A percentile compares a stretch with the other conserved stretches of the same genome.
Evolutionary conservation across 2,797 vertebrate genomes (phyloP).

Genomic region (Macroramphosus scolopax): DNA sequence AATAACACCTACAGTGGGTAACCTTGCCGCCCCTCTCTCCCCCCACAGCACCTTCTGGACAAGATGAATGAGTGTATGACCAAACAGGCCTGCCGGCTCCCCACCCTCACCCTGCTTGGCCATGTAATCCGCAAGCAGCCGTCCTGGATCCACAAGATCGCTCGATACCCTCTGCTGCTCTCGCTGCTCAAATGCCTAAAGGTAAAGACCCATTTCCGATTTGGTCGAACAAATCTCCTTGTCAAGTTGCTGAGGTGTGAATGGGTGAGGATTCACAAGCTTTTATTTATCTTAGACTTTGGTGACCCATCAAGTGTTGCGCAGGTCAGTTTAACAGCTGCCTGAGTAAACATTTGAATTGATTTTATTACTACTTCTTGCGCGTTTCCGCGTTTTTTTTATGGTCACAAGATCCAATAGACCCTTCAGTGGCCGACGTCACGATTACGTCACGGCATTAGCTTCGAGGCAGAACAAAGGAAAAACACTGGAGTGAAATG

Average conservation of each 20-base stretch:
- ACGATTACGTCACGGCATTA: too few species aligned
- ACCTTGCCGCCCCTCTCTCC: neutral
- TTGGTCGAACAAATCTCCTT: neutral
- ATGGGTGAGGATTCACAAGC: neutral
- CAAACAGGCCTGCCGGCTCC: slow-evolving; percentile 87
- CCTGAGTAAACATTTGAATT: too few species aligned
- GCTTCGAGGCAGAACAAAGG: too few species aligned
- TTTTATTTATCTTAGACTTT: too few species aligned
- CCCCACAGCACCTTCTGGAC: slow-evolving; percentile 92
- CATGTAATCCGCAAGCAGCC: slow-evolving; percentile 95
- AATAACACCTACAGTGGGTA: slow-evolving; percentile 1
- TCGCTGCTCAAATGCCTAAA: slow-evolving; percentile 98
- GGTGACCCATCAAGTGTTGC: too few species aligned
- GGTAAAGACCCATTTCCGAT: slow-evolving; percentile 70
- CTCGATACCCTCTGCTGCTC: slow-evolving; percentile 90
- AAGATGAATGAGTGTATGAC: slow-evolving; percentile 98
- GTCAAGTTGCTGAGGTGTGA: neutral
- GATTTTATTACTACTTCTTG: too few species aligned
- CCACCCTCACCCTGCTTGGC: slow-evolving; percentile 90
- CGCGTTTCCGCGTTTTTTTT: too few species aligned
- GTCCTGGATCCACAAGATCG: slow-evolving; percentile 98
- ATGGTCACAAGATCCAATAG: too few species aligned
- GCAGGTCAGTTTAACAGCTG: too few species aligned
- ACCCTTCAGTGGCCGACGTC: too few species aligned
- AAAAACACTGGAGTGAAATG: too few species aligned